Evolutionary conservation across 30 jellyfish, hydroid and myxozoan species (phyloP).

Genomic region (Hydra vulgaris): DNA sequence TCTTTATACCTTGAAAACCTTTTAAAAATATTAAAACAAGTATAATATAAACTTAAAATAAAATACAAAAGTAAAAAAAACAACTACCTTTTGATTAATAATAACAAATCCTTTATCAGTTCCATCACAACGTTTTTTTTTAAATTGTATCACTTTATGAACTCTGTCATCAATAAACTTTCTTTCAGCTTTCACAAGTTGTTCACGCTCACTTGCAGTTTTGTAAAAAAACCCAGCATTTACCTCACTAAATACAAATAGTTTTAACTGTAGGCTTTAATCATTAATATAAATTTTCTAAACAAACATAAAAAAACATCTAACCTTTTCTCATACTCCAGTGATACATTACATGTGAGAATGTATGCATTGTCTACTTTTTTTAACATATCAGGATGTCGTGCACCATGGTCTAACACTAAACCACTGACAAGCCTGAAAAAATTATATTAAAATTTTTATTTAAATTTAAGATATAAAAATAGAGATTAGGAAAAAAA

Average conservation of each 20-base stretch:
- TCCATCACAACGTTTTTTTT: slow-evolving; percentile 83
- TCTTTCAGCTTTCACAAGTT: slow-evolving; percentile 88
- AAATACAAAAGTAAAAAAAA: too few species aligned
- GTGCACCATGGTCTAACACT: slow-evolving; percentile 98
- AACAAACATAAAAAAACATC: not conserved
- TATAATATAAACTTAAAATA: not conserved
- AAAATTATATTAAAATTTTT: not conserved
- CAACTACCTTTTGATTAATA: slow-evolving; percentile 72
- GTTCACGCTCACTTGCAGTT: slow-evolving; percentile 94
- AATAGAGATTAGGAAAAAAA: not conserved
- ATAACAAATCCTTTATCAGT: slow-evolving; percentile 90
- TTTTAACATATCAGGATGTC: slow-evolving; percentile 97
- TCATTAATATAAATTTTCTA: not conserved
- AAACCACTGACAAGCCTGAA: slow-evolving; percentile 78
- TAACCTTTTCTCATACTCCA: slow-evolving; percentile 96
- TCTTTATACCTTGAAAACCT: too few species aligned
- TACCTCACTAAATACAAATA: slow-evolving; percentile 64
- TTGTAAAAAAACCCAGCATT: slow-evolving; percentile 99
- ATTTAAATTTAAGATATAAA: not conserved
- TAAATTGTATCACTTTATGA: slow-evolving; percentile 64
- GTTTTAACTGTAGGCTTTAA: not conserved
- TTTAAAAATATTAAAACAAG: too few species aligned
- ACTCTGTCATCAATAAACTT: slow-evolving; percentile 84
- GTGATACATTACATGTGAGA: slow-evolving; percentile 94
- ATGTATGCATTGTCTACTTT: slow-evolving; percentile 86